These are phyloP conservation scores for Brachionichthys hirsutus DNA, from an alignment of 2,113 vertebrate species.

Conservation along the genomic window DNA sequence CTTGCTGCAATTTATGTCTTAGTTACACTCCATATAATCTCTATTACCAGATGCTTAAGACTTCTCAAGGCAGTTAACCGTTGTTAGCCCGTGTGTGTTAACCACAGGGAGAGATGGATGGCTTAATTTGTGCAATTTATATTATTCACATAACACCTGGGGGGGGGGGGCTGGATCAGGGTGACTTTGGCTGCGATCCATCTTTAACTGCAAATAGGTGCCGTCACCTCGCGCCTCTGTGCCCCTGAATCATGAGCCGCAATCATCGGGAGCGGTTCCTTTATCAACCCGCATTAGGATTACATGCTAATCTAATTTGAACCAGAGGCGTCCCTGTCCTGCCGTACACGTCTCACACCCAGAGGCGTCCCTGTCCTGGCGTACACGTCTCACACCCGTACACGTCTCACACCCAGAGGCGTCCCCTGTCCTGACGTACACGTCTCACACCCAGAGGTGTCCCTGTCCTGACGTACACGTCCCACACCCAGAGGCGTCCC, in stretches of 20 bases:
- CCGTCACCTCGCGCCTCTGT: conserved; percentile 20
- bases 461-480: not conserved
- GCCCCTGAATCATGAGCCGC: conserved; percentile 37
- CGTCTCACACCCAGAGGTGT: conserved; percentile 8
- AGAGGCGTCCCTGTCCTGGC: conserved; percentile 3
- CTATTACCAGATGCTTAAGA: conserved; percentile 70
- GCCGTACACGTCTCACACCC: not conserved
- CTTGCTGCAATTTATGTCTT: conserved; percentile 60
- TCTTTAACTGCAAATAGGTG: conserved; percentile 10
- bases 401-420: no score
- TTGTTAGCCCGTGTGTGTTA: conserved; percentile 61
- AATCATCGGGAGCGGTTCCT: conserved; percentile 44
- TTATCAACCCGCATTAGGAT: conserved; percentile 46
- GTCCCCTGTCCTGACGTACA: not conserved
- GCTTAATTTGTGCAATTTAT: conserved; percentile 63
- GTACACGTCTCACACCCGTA: not conserved
- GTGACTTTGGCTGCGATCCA: conserved; percentile 47
- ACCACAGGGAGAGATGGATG: conserved; percentile 59
- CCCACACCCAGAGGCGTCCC: conserved; percentile 8
- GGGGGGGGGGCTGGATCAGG: conserved; percentile 29
- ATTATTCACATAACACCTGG: conserved; percentile 44
- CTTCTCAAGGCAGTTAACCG: conserved; percentile 62
- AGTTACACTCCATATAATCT: conserved; percentile 71
- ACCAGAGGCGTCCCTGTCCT: conserved; percentile 20
- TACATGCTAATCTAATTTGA: conserved; percentile 44